These are phyloP conservation scores for Garra rufa DNA, from an alignment of 2,113 vertebrate genomes.

Conservation along the genomic window DNA sequence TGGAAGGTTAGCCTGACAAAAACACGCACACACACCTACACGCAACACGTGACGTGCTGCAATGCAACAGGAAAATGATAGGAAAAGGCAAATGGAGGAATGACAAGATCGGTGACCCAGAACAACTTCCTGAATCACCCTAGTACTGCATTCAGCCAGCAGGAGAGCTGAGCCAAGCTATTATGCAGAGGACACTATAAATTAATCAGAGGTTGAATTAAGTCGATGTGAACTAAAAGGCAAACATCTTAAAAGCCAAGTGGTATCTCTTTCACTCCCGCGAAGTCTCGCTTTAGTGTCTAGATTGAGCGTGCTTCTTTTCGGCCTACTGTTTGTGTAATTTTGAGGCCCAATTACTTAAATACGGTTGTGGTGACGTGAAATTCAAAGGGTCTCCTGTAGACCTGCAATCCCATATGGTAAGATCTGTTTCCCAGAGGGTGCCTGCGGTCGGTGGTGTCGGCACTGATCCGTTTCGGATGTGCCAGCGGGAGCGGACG, in stretches of 20 bases:
- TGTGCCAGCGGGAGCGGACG: constrained; percentile 21
- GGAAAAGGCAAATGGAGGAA: constrained; percentile 15
- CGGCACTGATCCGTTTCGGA: constrained; percentile 26
- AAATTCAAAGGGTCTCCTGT: background rate
- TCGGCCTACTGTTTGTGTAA: background rate
- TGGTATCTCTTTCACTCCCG: constrained; percentile 25
- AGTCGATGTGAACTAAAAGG: constrained; percentile 8
- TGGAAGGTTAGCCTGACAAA: background rate
- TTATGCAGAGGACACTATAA: constrained; percentile 30
- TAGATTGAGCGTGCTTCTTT: background rate
- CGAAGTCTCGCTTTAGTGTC: background rate
- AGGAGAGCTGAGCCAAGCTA: constrained; percentile 29
- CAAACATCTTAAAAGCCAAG: constrained; percentile 22
- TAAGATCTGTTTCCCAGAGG: constrained; percentile 16
- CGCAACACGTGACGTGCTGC: background rate
- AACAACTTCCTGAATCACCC: constrained; percentile 39
- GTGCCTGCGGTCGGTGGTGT: constrained; percentile 9
- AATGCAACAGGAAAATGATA: constrained; percentile 15
- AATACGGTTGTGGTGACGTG: background rate
- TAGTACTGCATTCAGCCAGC: constrained; percentile 1
- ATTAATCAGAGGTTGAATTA: constrained; percentile 35
- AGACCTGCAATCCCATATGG: constrained; percentile 43
- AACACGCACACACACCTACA: background rate
- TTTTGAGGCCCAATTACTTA: background rate
- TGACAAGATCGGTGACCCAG: constrained; percentile 14